Base-by-base conservation (phyloP, 2,113 vertebrate species). In the Eulacestoma nigropectus region DNA sequence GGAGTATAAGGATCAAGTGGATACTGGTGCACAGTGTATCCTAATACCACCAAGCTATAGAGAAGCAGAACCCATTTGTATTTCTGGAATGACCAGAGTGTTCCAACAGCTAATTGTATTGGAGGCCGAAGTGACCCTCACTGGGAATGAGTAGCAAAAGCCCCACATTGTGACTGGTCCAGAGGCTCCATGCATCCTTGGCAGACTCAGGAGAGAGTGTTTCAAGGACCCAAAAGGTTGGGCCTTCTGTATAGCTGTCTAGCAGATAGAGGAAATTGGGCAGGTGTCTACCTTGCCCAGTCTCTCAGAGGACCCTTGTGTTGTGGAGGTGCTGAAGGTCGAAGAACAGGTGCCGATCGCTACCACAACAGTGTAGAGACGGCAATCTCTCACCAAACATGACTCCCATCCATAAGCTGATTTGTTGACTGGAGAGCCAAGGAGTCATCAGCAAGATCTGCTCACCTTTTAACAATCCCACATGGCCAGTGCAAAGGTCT, bases 291-390 rank as follows among this genome's bases (percentile, higher is more conserved):
- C 29, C 8, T 69, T 53, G 39, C 16, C 30, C 17, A 22, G 62
- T 46, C 16, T 75, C 39, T 69, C 41, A 41, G 70, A 62, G 26
- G 72, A 76, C 12, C 26, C 15, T 35, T 49, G 16, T 47, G 17
- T 12, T 76, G 55, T 55, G 35, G 47, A 26, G 11, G 3, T 49
- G 30, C 55, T 69, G 79, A 47, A 33, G 30, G 47, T 27, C 0
- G 0, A 72, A 72, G 37, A 81, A 20, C 11, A 18, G 11, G 16
- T 35, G 7, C 20, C 16, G 7, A 11, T 41, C 0, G 0, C 30
- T 63, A 30, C 8, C n/a, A 50, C 56, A 56, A 7, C 13, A 18
- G 11, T 9, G 33, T 33, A 39, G 19, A 0, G 0, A 10, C 0
- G 0, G 23, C 49, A 52, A 8, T 23, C 11, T 39, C 9, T 16